phyloP scores from a whole-genome alignment of 30 jellyfish, hydroid and myxozoan species.

The Aurelia sp. region DNA sequence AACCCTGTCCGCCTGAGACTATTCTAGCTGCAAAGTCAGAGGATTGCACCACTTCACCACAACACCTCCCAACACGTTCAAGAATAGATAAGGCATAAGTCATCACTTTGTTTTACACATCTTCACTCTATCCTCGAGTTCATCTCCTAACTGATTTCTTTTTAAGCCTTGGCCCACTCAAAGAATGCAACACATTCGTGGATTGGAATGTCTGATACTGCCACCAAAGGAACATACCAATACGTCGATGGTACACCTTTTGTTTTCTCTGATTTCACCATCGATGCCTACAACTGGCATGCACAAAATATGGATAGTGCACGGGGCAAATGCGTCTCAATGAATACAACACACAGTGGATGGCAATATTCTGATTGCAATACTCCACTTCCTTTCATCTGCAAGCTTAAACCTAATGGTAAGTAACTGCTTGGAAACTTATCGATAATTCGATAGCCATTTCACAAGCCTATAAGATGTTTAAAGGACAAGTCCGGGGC shows the following conservation, averaged over 20 bases:
- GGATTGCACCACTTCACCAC: no score
- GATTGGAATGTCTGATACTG: slow-evolving; percentile 97
- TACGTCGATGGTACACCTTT: slow-evolving; percentile 98
- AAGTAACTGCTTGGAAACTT: neutral
- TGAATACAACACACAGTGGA: slow-evolving; percentile 77
- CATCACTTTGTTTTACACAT: no score
- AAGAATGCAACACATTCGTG: slow-evolving; percentile 74
- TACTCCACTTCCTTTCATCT: slow-evolving; percentile 79
- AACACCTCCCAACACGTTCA: no score
- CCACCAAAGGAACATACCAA: slow-evolving; percentile 93
- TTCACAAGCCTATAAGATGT: no score
- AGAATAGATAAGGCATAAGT: no score
- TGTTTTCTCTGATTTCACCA: slow-evolving; percentile 92
- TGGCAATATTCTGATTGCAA: slow-evolving; percentile 91
- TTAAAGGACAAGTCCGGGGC: no score
- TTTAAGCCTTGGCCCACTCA: slow-evolving; percentile 65
- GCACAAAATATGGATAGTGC: slow-evolving; percentile 46
- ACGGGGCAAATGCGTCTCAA: slow-evolving; percentile 84
- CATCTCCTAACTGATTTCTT: neutral
- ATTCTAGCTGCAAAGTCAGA: no score
- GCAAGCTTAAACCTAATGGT: slow-evolving; percentile 96
- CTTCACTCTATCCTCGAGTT: no score
- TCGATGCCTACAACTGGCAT: slow-evolving; percentile 84
- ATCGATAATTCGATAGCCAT: no score
- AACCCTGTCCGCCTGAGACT: no score